Percentiles rank a stretch among this genome's conserved stretches.
These are phyloP conservation scores for Psylliodes chrysocephalus DNA, from an alignment of 2,888 invertebrate species.

Conservation along the genomic window DNA sequence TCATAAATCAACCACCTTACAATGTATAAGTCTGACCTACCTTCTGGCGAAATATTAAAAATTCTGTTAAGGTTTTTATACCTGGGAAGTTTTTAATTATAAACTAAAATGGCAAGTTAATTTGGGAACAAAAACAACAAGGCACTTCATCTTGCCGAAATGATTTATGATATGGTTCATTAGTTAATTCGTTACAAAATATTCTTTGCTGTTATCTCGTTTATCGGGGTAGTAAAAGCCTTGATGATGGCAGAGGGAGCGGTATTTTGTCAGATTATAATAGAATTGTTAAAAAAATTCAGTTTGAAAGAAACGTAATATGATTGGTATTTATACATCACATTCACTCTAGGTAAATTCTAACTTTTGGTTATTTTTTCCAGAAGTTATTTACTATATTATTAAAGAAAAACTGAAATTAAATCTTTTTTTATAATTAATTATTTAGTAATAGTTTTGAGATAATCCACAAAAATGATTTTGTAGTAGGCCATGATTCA, in stretches of 20 bases:
- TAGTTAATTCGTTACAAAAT: conserved; percentile 26
- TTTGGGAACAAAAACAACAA: conserved; percentile 18
- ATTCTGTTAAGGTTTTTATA: conserved; percentile 22
- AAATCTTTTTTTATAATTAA: too few relatives aligned
- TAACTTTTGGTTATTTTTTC: too few relatives aligned
- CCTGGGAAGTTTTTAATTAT: conserved; percentile 31
- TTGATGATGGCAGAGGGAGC: background rate
- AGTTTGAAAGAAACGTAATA: too few relatives aligned
- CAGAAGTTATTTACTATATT: too few relatives aligned
- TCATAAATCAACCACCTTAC: background rate
- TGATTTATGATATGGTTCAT: conserved; percentile 29
- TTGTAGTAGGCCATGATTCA: too few relatives aligned
- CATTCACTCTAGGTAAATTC: too few relatives aligned
- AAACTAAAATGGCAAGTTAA: conserved; percentile 20
- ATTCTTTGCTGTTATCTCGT: background rate
- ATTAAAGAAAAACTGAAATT: too few relatives aligned
- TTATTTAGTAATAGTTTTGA: too few relatives aligned
- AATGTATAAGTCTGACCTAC: conserved; percentile 13
- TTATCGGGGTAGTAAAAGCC: background rate
- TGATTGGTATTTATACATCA: too few relatives aligned
- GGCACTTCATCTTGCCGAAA: conserved; percentile 9
- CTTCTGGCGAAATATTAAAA: conserved; percentile 13
- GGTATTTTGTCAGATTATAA: too few relatives aligned
- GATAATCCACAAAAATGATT: too few relatives aligned
- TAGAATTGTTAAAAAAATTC: too few relatives aligned